These are phyloP conservation scores for Orthonychiurus folsomi DNA, from an alignment of 2,888 invertebrate genomes.

Conservation along the genomic window DNA sequence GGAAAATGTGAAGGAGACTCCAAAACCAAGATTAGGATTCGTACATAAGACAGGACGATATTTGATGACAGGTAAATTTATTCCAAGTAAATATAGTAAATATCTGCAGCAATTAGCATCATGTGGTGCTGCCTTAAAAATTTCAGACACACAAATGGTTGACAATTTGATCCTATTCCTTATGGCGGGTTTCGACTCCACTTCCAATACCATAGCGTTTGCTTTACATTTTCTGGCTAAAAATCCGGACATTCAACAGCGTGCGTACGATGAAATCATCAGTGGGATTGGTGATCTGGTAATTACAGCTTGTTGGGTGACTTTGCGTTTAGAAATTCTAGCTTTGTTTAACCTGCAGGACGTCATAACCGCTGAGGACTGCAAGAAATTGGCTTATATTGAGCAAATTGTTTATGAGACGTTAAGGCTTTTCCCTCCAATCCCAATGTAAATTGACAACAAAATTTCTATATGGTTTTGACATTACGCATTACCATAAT, in stretches of 20 bases:
- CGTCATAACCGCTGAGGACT: constrained; percentile 35
- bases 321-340: no score
- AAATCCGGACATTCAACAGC: constrained; percentile 37
- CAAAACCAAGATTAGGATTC: constrained; percentile 9
- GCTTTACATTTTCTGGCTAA: constrained; percentile 36
- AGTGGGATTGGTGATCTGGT: constrained; percentile 37
- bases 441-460: constrained; percentile 31
- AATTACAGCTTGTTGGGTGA: no score
- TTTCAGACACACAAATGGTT: constrained; percentile 34
- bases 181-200: constrained; percentile 39
- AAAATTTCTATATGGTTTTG: neutral
- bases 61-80: constrained; percentile 23
- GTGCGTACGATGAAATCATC: constrained; percentile 36
- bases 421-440: constrained; percentile 35
- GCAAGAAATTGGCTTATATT: constrained; percentile 30
- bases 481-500: no score
- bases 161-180: constrained; percentile 38
- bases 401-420: constrained; percentile 39
- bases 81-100: neutral
- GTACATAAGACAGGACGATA: constrained; percentile 22
- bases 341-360: no score
- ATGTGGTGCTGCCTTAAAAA: neutral
- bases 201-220: constrained; percentile 38
- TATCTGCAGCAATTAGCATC: neutral
- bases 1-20: constrained; percentile 4